Evolutionary conservation across 1,140 invertebrate genomes (phyloP), one percentile per base, ranked within the genome.

Genomic region (Papilio polytes): DNA sequence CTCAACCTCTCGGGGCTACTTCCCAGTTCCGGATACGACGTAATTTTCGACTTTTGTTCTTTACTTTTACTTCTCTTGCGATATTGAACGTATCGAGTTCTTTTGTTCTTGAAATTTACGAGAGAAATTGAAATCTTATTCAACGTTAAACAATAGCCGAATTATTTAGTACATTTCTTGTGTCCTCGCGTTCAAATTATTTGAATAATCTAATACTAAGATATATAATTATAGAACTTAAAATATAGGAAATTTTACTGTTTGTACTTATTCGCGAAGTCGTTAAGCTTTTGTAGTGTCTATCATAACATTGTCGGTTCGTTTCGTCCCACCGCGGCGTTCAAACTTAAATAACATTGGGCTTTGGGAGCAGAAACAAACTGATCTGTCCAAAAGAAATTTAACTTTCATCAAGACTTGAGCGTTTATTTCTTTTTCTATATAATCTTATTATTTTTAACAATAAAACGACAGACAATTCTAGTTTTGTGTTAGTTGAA

Each of bases 31-130:
- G 51, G 20, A 9, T 26, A n/a, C 15, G 48, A 77, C 26, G 74
- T 77, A 77, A 77, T 77, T 77, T 77, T 77, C 26, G 51, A 77
- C 74, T 77, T 77, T 77, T 77, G 48, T 77, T 36, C 48, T 48
- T 77, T 53, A 31, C 26, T 51, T 53, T 77, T 36, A 70, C 46
- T 56, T 53, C 10, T 76, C 46, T 36, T 51, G 74, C 51, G 56
- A 56, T 56, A 53, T 77, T 26, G 74, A 51, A 77, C 46, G 51
- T 51, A 22, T 63, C 74, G 44, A 36, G 15, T 77, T 77, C 31
- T 56, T n/a, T 77, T 77, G 26, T 31, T 76, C 48, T 77, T 56
- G 31, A 77, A 77, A 77, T 51, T 26, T 76, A 51, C 48, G 48
- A 56, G 1, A 53, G 26, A 77, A 56, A 77, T 77, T 51, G 74